phyloP scores from a whole-genome alignment of 2,888 invertebrate species.

The Adelognathus sp. region DNA sequence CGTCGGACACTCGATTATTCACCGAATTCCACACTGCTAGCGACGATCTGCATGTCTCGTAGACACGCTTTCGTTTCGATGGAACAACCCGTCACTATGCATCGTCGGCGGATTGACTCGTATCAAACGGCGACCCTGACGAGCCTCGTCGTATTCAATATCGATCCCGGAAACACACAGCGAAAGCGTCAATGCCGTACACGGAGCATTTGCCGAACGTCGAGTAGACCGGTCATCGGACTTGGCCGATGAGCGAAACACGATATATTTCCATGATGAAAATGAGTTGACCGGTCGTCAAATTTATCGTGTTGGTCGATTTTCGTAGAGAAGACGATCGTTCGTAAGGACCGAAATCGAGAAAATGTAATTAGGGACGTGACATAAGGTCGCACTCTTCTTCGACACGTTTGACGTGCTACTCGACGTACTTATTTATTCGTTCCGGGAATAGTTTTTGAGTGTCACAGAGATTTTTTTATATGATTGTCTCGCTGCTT shows the following conservation, averaged over 20 bases:
- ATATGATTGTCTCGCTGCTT: conserved; percentile 5
- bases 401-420: not conserved
- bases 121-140: not conserved
- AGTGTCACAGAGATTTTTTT: conserved; percentile 45
- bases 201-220: not conserved
- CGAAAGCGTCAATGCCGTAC: not conserved
- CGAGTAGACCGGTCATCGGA: not conserved
- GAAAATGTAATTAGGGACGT: not conserved
- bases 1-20: conserved; percentile 5
- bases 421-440: not conserved
- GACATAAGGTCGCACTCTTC: not conserved
- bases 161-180: not conserved
- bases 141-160: not conserved
- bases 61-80: not conserved
- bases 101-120: not conserved
- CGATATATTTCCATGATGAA: conserved; percentile 11
- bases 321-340: not conserved
- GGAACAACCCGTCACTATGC: not conserved
- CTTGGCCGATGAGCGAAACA: not conserved
- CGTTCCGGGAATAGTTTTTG: not conserved
- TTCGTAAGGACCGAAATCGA: not conserved
- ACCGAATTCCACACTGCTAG: not conserved
- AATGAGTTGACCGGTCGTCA: not conserved
- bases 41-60: not conserved
- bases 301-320: not conserved